Percentiles rank a stretch among this genome's conserved stretches.
phyloP scores from a whole-genome alignment of 2,113 vertebrate genomes.

The Centropus bengalensis region DNA sequence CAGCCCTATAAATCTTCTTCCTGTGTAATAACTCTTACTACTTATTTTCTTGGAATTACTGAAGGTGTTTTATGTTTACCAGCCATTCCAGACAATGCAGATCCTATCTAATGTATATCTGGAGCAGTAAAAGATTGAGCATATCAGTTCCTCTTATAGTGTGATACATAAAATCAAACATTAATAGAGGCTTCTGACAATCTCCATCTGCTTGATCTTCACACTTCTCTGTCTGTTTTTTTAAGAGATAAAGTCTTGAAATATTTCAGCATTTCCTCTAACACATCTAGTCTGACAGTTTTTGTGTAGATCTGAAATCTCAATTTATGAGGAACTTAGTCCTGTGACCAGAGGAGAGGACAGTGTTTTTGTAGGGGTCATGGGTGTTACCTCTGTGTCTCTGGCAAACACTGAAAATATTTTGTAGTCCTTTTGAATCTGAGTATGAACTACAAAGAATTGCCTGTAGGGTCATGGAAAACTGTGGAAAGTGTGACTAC shows the following conservation, averaged over 20 bases:
- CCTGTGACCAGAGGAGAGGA: not conserved
- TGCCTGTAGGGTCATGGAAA: slow-evolving; percentile 6
- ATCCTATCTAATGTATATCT: slow-evolving; percentile 35
- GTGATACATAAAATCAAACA: slow-evolving; percentile 53
- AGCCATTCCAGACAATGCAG: slow-evolving; percentile 11
- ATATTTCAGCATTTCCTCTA: slow-evolving; percentile 36
- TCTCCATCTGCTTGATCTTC: slow-evolving; percentile 63
- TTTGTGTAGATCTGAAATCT: not conserved
- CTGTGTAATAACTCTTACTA: slow-evolving; percentile 19
- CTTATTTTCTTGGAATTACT: slow-evolving; percentile 38
- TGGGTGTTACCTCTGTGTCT: not conserved
- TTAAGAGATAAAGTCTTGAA: slow-evolving; percentile 40
- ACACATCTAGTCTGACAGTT: not conserved
- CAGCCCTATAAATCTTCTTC: slow-evolving; percentile 50
- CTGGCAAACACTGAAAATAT: slow-evolving; percentile 1
- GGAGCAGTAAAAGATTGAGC: slow-evolving; percentile 28
- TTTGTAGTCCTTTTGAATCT: not conserved
- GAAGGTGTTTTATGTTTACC: slow-evolving; percentile 38
- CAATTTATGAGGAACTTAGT: slow-evolving; percentile 20
- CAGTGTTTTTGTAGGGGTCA: not conserved
- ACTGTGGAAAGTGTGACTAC: not conserved
- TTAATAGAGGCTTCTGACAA: slow-evolving; percentile 67
- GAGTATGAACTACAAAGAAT: not conserved
- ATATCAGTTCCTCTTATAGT: slow-evolving; percentile 9
- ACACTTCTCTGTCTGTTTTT: slow-evolving; percentile 37